A percentile compares a stretch with the other conserved stretches of the same genome.
phyloP scores from a whole-genome alignment of 2,888 invertebrate genomes.

The Linnaemya tessellans region DNA sequence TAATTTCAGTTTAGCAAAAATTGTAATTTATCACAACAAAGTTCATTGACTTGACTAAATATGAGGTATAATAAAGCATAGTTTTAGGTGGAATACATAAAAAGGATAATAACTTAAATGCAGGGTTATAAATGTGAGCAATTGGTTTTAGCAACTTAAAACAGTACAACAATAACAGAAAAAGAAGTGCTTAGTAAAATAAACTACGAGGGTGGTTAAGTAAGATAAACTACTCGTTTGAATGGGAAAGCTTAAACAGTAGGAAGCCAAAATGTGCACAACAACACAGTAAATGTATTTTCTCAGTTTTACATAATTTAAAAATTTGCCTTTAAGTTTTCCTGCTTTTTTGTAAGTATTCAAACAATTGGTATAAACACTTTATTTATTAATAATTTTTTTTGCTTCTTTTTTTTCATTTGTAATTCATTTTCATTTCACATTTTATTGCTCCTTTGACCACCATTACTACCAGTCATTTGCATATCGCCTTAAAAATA shows the following conservation, averaged over 20 bases:
- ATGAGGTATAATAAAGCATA: constrained; percentile 9
- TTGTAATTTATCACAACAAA: constrained; percentile 12
- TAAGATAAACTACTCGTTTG: no score
- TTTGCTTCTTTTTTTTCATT: background rate
- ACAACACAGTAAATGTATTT: no score
- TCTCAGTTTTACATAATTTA: no score
- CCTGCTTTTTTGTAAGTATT: background rate
- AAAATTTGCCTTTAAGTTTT: no score
- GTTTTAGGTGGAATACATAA: background rate
- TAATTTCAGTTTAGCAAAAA: constrained; percentile 15
- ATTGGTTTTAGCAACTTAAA: background rate
- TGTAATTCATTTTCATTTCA: background rate
- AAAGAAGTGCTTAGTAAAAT: no score
- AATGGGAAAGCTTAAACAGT: no score
- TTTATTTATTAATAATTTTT: constrained; percentile 8
- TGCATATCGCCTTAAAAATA: constrained; percentile 37
- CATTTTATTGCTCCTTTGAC: constrained; percentile 50
- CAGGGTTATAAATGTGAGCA: background rate
- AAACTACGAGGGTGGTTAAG: no score
- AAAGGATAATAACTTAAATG: background rate
- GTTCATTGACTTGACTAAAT: constrained; percentile 24
- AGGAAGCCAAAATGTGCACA: no score
- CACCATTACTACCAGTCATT: constrained; percentile 48
- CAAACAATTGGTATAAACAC: background rate
- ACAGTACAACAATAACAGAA: no score